A percentile compares a stretch with the other conserved stretches of the same genome.
Evolutionary conservation across 1,140 invertebrate species (phyloP).

Genomic region (Drosophila pandora): DNA sequence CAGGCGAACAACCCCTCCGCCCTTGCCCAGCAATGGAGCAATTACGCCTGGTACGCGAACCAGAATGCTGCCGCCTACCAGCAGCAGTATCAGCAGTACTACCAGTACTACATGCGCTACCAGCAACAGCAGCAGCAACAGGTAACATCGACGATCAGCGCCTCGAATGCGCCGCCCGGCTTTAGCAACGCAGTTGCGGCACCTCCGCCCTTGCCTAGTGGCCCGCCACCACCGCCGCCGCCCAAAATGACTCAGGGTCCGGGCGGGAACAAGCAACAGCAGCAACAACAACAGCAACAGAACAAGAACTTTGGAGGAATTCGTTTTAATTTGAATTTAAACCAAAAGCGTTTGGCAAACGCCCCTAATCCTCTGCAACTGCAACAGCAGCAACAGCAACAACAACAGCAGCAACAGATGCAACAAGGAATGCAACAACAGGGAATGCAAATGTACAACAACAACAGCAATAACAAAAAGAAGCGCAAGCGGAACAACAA

Average conservation of each 20-base stretch:
- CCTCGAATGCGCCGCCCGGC: constrained; percentile 77
- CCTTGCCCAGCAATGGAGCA: constrained; percentile 61
- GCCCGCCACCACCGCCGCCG: constrained; percentile 71
- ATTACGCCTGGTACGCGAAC: constrained; percentile 72
- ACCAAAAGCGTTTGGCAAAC: constrained; percentile 73
- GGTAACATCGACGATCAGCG: constrained; percentile 69
- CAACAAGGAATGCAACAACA: constrained; percentile 45
- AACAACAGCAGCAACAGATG: constrained; percentile 58
- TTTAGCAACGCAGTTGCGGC: constrained; percentile 73
- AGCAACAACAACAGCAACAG: constrained; percentile 48
- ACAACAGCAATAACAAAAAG: constrained; percentile 85
- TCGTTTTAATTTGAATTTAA: constrained; percentile 83
- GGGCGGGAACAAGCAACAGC: constrained; percentile 29
- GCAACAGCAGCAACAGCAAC: constrained; percentile 80
- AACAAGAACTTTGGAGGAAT: constrained; percentile 82
- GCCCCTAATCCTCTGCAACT: constrained; percentile 73
- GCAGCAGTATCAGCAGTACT: constrained; percentile 78
- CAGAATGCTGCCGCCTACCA: constrained; percentile 70
- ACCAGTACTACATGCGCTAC: constrained; percentile 79
- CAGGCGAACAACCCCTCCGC: constrained; percentile 46
- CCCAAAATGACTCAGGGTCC: constrained; percentile 38
- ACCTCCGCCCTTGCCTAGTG: constrained; percentile 68
- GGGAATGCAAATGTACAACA: constrained; percentile 26
- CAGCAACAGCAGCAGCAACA: constrained; percentile 71
- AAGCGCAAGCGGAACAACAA: constrained; percentile 90